Base-by-base conservation (phyloP, 2,888 invertebrate genomes). In the Synergus japonicus region DNA sequence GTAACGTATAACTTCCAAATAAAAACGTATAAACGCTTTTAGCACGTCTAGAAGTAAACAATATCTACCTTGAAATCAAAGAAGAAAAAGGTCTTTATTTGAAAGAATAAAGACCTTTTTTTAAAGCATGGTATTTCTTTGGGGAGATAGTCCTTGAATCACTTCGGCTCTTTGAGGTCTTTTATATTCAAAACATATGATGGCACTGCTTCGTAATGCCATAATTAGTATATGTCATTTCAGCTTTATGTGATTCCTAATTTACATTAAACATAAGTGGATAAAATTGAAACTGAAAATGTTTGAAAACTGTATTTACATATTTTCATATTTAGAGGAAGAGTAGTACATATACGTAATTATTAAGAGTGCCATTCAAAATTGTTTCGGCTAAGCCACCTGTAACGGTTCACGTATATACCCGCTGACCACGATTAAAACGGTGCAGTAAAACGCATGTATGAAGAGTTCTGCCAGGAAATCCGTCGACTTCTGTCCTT, bases 1-100 rank as follows among this genome's bases (percentile, higher is more conserved):
- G 69, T 15, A 29, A 49, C 29, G 46, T 46, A 9, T 1, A 22
- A n/a, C 22, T 15, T 69, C 8, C 29, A 13, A 64, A 41, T n/a
- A 29, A 13, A 41, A 64, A 7, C 49, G 13, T 49, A 29, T 3
- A 13, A 69, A 29, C 1, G 13, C 49, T 69, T 29, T 69, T 69
- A 69, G 29, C 69, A 29, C 29, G 15, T 46, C 15, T 22, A 22
- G 4, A 29, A 49, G 29, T 29, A 69, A 69, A 69, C 22, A 49
- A 49, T 69, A 22, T 49, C 46, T 49, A 9, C 69, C 46, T 67
- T 67, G 46, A 67, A 67, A 67, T 67, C 22, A 67, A 13, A 22
- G 13, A 44, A 46, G 67, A 46, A 44, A 67, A 46, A 67, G 46
- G 44, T 67, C 65, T 65, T 65, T 65, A 65, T 65, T 65, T 8